These are phyloP conservation scores for Glossophaga mutica DNA, from an alignment of 2,797 vertebrate genomes.

Conservation along the genomic window DNA sequence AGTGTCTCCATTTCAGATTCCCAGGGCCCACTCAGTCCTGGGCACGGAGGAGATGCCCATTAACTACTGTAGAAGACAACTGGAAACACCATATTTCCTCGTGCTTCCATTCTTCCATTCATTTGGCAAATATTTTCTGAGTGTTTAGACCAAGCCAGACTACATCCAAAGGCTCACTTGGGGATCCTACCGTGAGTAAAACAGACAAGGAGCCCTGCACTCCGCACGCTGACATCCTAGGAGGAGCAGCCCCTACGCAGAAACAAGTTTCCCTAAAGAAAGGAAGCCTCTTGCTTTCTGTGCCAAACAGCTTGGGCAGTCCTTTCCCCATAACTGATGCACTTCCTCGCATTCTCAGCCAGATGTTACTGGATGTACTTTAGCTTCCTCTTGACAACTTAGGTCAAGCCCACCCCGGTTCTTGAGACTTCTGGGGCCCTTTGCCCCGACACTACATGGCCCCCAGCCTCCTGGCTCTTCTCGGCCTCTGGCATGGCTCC, in stretches of 20 bases:
- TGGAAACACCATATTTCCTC: neutral
- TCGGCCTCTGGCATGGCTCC: neutral
- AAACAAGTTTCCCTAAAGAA: neutral
- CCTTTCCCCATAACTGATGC: neutral
- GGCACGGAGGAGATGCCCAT: neutral
- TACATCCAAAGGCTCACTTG: neutral
- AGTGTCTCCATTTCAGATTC: neutral
- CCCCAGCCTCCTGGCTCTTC: neutral
- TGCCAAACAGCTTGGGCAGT: neutral
- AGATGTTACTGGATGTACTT: neutral
- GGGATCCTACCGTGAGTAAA: neutral
- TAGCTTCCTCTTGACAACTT: constrained; percentile 26
- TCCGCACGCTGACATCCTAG: accelerated
- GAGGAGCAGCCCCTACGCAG: neutral
- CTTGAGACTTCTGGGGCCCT: neutral
- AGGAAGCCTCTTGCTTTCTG: neutral
- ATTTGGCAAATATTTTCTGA: neutral
- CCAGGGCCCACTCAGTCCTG: neutral
- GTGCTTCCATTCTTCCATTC: neutral
- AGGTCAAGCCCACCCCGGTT: neutral
- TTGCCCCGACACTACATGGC: neutral
- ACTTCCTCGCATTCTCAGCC: neutral
- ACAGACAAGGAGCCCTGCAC: neutral
- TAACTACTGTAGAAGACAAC: neutral
- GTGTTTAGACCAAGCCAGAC: neutral